A percentile compares a stretch with the other conserved stretches of the same genome.
These are phyloP conservation scores for Chelonus formosanus DNA, from an alignment of 2,888 invertebrate genomes.

Conservation along the genomic window DNA sequence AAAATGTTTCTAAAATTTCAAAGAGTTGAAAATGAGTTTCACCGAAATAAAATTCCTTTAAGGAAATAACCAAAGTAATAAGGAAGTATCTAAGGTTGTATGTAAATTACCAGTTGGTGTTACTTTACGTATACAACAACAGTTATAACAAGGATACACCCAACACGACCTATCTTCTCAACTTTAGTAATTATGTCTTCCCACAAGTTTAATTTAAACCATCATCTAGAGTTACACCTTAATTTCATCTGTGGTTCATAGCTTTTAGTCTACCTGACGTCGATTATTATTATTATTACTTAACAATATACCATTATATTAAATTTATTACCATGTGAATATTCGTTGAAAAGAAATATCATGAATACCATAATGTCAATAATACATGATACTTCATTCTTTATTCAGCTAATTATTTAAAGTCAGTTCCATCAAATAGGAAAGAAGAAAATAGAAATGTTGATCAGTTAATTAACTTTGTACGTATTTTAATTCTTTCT, in stretches of 20 bases:
- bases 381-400: no score
- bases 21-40: no score
- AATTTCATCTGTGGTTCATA: constrained; percentile 21
- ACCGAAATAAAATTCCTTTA: no score
- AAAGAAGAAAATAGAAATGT: no score
- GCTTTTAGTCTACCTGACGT: constrained; percentile 16
- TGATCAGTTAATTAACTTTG: not conserved
- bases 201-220: constrained; percentile 45
- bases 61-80: no score
- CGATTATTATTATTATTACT: constrained; percentile 35
- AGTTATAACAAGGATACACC: constrained; percentile 18
- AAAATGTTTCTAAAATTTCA: no score
- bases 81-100: not conserved
- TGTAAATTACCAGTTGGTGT: constrained; percentile 4
- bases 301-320: constrained; percentile 32
- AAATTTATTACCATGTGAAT: not conserved
- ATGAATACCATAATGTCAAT: not conserved
- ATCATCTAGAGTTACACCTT: constrained; percentile 47
- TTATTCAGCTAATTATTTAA: no score
- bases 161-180: constrained; percentile 42
- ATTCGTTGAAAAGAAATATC: no score
- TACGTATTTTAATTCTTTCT: not conserved
- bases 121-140: constrained; percentile 4
- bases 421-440: no score
- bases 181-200: constrained; percentile 51